Conservation (phyloP, 2,797 vertebrate genomes). For the Anniella stebbinsi region DNA sequence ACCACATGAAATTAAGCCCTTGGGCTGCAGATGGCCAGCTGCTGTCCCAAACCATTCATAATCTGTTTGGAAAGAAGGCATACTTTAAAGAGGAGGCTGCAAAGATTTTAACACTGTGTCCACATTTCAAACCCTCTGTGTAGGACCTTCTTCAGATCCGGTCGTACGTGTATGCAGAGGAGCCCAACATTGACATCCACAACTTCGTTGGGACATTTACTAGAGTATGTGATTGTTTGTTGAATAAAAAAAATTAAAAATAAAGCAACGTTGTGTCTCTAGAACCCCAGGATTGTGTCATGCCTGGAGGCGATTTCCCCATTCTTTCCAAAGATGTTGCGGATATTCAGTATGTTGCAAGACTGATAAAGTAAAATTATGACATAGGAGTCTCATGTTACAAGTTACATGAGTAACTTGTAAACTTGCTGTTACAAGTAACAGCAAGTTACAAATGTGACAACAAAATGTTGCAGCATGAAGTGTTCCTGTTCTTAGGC, state of each 20-base stretch:
- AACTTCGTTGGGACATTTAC: constrained; percentile 98
- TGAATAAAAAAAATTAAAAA: neutral
- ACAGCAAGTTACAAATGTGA: no score
- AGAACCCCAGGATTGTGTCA: neutral
- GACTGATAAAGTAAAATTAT: neutral
- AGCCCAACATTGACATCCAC: constrained; percentile 98
- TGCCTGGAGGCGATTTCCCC: neutral
- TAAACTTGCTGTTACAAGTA: no score
- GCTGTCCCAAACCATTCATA: neutral
- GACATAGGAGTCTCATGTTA: neutral
- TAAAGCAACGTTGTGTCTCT: neutral
- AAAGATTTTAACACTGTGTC: fast-evolving
- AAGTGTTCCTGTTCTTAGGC: neutral
- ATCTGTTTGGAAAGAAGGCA: neutral
- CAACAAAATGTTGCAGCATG: neutral
- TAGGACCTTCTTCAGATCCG: constrained; percentile 96
- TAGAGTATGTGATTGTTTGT: constrained; percentile 81
- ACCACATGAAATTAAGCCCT: neutral
- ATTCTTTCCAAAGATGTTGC: neutral
- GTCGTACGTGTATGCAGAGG: constrained; percentile 94
- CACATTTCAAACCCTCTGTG: neutral
- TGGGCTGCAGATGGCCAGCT: neutral
- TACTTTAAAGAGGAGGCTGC: neutral
- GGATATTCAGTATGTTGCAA: neutral
- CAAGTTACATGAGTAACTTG: no score